Evolutionary conservation across 2,113 vertebrate species (phyloP), one percentile per base, ranked within the genome.

Genomic region (Stigmatopora nigra): DNA sequence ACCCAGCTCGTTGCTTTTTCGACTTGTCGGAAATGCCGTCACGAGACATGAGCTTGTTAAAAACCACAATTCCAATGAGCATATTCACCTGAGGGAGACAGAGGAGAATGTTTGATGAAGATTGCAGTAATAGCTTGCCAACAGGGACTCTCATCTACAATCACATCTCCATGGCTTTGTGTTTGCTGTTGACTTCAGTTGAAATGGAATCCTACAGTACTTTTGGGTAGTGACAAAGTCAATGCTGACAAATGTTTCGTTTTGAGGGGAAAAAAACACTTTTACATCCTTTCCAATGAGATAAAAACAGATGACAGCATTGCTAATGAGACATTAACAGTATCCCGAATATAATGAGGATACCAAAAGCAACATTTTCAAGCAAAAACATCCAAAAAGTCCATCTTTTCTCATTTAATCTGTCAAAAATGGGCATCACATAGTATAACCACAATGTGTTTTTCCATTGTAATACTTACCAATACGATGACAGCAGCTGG

Each of bases 21-120:
- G 96, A 98, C 84, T 99, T 99, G 92, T 99, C 97, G 51, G 97
- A 97, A 88, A 99, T 97, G 81, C 97, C 96, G 0, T 99, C 97
- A 0, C 95, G 92, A 62, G 96, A 93, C 96, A 99, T 97, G 79
- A 99, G 94, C 87, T 99, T 99, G 90, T 99, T 99, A 88, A 99
- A 99, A 58, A 99, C 95, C 62, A 99, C 94, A 63, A 99, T 99
- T 65, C 97, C 97, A 1, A 99, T 96, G 61, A 98, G 91, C 97
- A 99, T 98, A 80, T 99, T 99, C 81, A 98, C 95, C 97, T 99
- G 86, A 53, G 69, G 69, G 45, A 85, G 17, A 78, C 51, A 46
- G 4, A 48, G n/a, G 11, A 46, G 67, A 48, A 67, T 11, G 49
- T 36, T 55, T 59, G 22, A 71, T 65, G n/a, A 79, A 59, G 49